phyloP scores from a whole-genome alignment of 2,113 vertebrate genomes.

The Ardeotis arabs region DNA sequence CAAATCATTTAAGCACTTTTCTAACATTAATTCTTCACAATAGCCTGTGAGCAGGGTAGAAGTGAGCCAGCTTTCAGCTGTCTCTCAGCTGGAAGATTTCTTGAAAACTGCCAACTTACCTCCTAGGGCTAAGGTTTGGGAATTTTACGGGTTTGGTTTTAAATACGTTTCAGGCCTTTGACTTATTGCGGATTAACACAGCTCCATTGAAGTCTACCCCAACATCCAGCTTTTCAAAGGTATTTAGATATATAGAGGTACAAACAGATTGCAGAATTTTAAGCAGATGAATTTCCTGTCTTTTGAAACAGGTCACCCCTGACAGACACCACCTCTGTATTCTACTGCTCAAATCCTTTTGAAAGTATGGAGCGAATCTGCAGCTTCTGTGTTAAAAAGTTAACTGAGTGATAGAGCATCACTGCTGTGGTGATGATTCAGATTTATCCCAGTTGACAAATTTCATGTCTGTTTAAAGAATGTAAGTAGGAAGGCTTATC shows the following conservation, averaged over 20 bases:
- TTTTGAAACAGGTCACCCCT: neutral
- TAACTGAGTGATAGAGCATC: neutral
- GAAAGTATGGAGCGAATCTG: neutral
- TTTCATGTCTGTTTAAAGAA: neutral
- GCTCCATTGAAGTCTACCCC: neutral
- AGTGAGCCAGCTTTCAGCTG: neutral
- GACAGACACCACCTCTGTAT: neutral
- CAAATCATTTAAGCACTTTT: neutral
- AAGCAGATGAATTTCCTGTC: neutral
- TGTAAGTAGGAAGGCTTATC: neutral
- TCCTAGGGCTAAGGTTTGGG: neutral
- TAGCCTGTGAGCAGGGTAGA: neutral
- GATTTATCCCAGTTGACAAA: neutral
- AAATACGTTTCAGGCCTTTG: slow-evolving; percentile 8
- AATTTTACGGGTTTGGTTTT: neutral
- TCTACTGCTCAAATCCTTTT: neutral
- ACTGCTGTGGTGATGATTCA: neutral
- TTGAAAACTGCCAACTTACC: neutral
- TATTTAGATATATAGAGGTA: neutral
- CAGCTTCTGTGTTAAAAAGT: neutral
- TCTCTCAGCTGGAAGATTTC: neutral
- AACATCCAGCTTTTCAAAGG: neutral
- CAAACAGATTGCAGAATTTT: neutral
- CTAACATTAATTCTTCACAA: neutral
- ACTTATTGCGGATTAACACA: neutral